Percentiles rank a stretch among this genome's conserved stretches.
Conservation (phyloP, 1,140 invertebrate species). For the Euglossa dilemma region DNA sequence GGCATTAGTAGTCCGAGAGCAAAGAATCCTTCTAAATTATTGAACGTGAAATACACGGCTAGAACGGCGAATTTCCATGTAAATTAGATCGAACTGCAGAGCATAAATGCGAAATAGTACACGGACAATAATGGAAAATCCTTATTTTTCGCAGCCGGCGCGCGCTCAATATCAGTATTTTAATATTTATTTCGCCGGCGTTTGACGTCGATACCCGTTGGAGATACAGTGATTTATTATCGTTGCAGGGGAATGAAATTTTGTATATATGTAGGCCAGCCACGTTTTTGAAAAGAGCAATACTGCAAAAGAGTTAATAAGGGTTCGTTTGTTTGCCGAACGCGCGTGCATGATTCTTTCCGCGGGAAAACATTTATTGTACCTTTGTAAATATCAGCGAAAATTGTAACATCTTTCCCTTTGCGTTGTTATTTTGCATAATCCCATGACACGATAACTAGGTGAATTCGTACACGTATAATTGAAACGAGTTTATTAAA, state of each 20-base stretch:
- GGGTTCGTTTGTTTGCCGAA: background rate
- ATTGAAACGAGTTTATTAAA: background rate
- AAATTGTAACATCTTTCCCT: background rate
- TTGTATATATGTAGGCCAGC: background rate
- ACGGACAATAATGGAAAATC: too few species aligned
- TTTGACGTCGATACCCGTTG: background rate
- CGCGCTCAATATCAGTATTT: background rate
- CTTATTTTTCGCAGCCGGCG: too few species aligned
- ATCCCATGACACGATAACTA: background rate
- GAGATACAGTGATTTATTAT: constrained; percentile 1
- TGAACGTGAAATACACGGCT: background rate
- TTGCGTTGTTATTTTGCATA: background rate
- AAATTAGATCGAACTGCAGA: background rate
- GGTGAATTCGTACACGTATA: background rate
- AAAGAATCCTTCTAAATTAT: too few species aligned
- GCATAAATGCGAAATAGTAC: background rate
- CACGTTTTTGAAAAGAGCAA: background rate
- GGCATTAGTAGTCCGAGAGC: too few species aligned
- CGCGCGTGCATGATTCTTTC: background rate
- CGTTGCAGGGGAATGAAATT: background rate
- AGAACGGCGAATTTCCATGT: background rate
- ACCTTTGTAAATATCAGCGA: background rate
- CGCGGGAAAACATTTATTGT: background rate
- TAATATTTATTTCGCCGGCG: background rate
- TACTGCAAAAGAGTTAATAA: background rate